A percentile compares a stretch with the other conserved stretches of the same genome.
Conservation (phyloP, 2,113 vertebrate species). For the Macrotis lagotis region DNA sequence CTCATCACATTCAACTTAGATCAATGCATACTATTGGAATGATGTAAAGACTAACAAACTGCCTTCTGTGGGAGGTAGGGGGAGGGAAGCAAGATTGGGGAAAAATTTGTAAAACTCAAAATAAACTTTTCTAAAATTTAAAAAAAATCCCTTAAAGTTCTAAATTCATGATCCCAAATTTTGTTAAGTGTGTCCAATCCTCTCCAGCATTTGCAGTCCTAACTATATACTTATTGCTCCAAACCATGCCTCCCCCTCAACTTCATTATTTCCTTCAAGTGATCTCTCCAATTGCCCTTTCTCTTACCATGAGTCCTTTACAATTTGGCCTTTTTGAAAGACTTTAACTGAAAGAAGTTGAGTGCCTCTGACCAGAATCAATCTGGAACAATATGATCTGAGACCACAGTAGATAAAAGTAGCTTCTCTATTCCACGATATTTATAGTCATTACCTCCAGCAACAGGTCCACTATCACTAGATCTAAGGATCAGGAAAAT, state of each 20-base stretch:
- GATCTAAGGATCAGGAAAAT: not conserved
- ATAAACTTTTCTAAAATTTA: too few species aligned
- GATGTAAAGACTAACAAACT: too few species aligned
- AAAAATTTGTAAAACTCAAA: too few species aligned
- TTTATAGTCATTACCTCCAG: not conserved
- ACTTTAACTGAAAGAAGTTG: not conserved
- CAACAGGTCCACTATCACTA: not conserved
- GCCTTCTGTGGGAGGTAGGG: too few species aligned
- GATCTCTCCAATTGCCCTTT: not conserved
- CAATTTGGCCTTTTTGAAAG: not conserved
- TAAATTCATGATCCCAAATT: not conserved
- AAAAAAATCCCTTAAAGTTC: not conserved
- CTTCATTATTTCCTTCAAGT: not conserved
- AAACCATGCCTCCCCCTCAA: not conserved
- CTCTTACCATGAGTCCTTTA: not conserved
- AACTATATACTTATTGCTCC: not conserved
- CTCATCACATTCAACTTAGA: too few species aligned
- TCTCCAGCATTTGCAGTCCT: not conserved
- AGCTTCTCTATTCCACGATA: not conserved
- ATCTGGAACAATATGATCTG: not conserved
- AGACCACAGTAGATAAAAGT: not conserved
- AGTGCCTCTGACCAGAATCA: not conserved
- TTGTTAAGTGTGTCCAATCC: not conserved
- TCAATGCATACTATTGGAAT: too few species aligned
- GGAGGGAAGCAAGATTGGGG: too few species aligned